Conservation (phyloP, 2,888 invertebrate genomes). For the Achlya flavicornis region DNA sequence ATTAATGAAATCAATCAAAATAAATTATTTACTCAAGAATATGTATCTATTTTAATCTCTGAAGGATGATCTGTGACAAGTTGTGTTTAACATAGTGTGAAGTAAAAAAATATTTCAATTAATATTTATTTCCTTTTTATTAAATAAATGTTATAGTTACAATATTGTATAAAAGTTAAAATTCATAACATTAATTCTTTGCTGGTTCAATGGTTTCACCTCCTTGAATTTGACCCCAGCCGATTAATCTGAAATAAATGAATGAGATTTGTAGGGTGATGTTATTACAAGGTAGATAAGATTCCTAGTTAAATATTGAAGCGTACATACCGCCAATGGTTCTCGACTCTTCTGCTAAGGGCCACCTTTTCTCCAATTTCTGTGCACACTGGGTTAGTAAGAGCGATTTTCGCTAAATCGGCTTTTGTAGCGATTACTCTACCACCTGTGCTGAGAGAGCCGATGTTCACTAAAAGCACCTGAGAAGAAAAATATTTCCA, state of each 20-base stretch:
- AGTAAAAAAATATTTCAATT: conserved; percentile 34
- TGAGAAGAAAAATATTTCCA: conserved; percentile 47
- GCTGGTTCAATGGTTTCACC: conserved; percentile 97
- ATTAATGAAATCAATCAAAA: conserved; percentile 61
- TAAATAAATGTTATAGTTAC: conserved; percentile 40
- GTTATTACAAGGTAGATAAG: neutral
- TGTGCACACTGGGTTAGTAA: conserved; percentile 99
- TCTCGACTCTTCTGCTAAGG: conserved; percentile 98
- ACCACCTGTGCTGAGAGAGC: conserved; percentile 98
- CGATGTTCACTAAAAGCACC: conserved; percentile 98
- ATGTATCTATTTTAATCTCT: conserved; percentile 25
- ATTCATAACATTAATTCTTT: conserved; percentile 72
- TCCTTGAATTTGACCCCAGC: conserved; percentile 99
- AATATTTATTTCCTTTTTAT: conserved; percentile 40
- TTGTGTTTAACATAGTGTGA: conserved; percentile 5
- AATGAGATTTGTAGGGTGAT: conserved; percentile 9
- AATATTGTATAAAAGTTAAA: conserved; percentile 67
- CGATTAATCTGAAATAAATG: conserved; percentile 91
- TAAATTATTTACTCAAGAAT: conserved; percentile 69
- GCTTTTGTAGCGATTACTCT: conserved; percentile 96
- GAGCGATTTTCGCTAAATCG: conserved; percentile 98
- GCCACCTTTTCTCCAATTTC: conserved; percentile 99
- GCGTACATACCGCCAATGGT: conserved; percentile 96
- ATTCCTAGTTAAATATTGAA: neutral
- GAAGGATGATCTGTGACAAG: conserved; percentile 13